A percentile compares a stretch with the other conserved stretches of the same genome.
Evolutionary conservation across 2,888 invertebrate genomes (phyloP).

Genomic region (Ophion ventricosus): DNA sequence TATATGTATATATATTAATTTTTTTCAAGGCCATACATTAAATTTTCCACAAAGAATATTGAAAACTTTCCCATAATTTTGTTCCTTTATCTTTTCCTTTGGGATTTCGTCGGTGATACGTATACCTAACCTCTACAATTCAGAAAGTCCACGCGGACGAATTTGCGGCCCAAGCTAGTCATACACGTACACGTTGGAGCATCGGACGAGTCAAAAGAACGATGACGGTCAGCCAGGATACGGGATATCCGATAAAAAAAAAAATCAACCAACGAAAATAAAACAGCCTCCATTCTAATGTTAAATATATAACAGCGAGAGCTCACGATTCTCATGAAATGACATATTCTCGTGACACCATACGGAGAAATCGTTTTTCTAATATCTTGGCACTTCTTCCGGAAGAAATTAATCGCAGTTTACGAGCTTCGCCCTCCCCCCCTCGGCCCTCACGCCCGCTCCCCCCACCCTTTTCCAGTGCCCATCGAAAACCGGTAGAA

Average conservation of each 20-base stretch:
- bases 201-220: conserved; percentile 40
- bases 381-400: conserved; percentile 54
- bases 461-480: no score
- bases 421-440: conserved; percentile 18
- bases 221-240: conserved; percentile 50
- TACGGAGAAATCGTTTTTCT: conserved; percentile 49
- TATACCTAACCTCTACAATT: no score
- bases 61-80: no score
- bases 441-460: not conserved
- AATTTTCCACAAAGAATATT: no score
- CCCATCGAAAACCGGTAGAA: conserved; percentile 25
- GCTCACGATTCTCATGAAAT: conserved; percentile 33
- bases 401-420: conserved; percentile 61
- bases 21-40: no score
- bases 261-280: conserved; percentile 32
- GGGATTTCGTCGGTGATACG: no score
- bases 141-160: no score
- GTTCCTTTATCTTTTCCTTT: no score
- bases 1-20: no score
- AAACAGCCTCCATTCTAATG: conserved; percentile 14
- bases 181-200: conserved; percentile 27
- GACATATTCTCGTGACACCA: conserved; percentile 23
- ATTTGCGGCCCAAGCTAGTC: no score
- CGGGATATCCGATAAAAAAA: conserved; percentile 53
- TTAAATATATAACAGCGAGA: conserved; percentile 20